phyloP scores from a whole-genome alignment of 2,888 invertebrate genomes.

The Philereme transversata region DNA sequence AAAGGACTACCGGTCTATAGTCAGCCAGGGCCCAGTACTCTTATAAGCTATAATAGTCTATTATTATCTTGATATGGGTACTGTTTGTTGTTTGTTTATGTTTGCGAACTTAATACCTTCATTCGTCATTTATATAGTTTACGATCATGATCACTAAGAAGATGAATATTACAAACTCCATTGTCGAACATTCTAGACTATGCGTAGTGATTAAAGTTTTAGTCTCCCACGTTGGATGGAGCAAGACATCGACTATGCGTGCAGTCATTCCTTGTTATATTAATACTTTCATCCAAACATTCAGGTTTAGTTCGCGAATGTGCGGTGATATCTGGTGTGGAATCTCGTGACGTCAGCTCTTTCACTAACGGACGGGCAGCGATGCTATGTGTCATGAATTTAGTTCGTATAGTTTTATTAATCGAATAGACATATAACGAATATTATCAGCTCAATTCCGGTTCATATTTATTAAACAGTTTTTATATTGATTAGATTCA shows the following conservation, averaged over 20 bases:
- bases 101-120: slow-evolving; percentile 1
- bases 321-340: slow-evolving; percentile 12
- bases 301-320: slow-evolving; percentile 31
- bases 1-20: not conserved
- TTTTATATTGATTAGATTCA: not conserved
- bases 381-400: slow-evolving; percentile 18
- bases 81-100: slow-evolving; percentile 13
- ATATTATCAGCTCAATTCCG: slow-evolving; percentile 6
- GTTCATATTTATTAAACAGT: not conserved
- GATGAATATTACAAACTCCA: slow-evolving; percentile 1
- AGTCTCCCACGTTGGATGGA: slow-evolving; percentile 29
- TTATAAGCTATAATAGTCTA: not conserved
- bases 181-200: slow-evolving; percentile 31
- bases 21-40: not conserved
- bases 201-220: slow-evolving; percentile 4
- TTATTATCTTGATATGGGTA: slow-evolving; percentile 12
- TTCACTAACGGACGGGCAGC: slow-evolving; percentile 11
- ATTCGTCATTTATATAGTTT: slow-evolving; percentile 1
- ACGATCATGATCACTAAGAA: slow-evolving; percentile 5
- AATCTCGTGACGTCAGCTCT: slow-evolving; percentile 26
- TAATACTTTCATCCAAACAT: slow-evolving; percentile 32
- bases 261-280: slow-evolving; percentile 34
- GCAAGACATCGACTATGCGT: slow-evolving; percentile 15
- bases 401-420: not conserved
- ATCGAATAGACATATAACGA: not conserved